A percentile compares a stretch with the other conserved stretches of the same genome.
phyloP scores from a whole-genome alignment of 2,888 invertebrate species.

The Poecilobothrus nobilitatus region DNA sequence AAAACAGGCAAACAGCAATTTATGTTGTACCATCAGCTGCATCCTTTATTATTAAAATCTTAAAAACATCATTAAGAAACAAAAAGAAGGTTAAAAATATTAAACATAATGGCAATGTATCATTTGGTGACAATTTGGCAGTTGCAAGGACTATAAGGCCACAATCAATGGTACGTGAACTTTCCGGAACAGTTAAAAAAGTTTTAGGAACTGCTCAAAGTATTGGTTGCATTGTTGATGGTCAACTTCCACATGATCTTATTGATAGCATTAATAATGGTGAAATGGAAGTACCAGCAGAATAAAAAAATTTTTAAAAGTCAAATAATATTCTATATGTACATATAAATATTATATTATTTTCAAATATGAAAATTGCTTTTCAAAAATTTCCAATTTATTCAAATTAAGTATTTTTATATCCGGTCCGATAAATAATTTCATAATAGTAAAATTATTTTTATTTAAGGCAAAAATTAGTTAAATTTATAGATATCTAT shows the following conservation, averaged over 20 bases:
- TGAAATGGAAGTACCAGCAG: constrained; percentile 68
- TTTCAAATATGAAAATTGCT: too few relatives aligned
- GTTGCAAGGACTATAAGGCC: constrained; percentile 92
- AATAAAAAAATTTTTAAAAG: constrained; percentile 46
- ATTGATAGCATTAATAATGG: constrained; percentile 87
- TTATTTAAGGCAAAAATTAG: too few relatives aligned
- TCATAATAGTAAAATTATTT: too few relatives aligned
- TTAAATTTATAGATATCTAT: too few relatives aligned
- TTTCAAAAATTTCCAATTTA: too few relatives aligned
- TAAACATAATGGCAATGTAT: constrained; percentile 94
- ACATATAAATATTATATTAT: too few relatives aligned
- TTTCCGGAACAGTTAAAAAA: constrained; percentile 91
- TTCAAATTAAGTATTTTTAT: too few relatives aligned
- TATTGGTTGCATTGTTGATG: constrained; percentile 83
- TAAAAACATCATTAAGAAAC: constrained; percentile 98
- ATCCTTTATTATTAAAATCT: constrained; percentile 91
- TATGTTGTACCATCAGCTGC: constrained; percentile 97
- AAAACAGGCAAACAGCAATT: constrained; percentile 95
- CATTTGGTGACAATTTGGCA: constrained; percentile 82
- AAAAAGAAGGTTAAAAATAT: constrained; percentile 52
- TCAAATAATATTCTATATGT: too few relatives aligned
- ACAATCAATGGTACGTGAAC: constrained; percentile 87
- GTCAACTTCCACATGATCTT: constrained; percentile 86
- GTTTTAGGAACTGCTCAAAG: constrained; percentile 86
- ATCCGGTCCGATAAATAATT: too few relatives aligned